Percentiles rank a stretch among this genome's conserved stretches.
Conservation (phyloP, 2,113 vertebrate species). For the Pagrus major region DNA sequence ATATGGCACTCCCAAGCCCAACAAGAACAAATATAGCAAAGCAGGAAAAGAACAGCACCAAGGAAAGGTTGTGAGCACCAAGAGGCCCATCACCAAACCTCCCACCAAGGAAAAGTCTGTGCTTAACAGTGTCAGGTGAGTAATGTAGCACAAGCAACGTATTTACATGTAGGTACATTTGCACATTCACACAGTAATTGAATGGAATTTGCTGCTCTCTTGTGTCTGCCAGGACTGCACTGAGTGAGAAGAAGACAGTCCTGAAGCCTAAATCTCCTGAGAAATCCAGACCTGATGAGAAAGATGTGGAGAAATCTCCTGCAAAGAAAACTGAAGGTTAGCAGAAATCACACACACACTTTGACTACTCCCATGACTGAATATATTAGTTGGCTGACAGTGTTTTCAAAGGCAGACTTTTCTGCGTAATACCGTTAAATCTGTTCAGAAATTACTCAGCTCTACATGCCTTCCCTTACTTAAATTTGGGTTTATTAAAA, state of each 20-base stretch:
- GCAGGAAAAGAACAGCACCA: constrained; percentile 96
- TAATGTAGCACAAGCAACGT: not conserved
- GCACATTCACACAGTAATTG: not conserved
- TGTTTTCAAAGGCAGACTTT: not conserved
- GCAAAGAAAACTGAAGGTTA: constrained; percentile 96
- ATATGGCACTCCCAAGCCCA: constrained; percentile 92
- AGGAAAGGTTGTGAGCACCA: constrained; percentile 96
- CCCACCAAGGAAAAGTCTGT: constrained; percentile 94
- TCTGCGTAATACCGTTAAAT: not conserved
- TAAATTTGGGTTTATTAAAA: not conserved
- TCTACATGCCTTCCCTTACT: not conserved
- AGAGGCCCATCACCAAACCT: constrained; percentile 93
- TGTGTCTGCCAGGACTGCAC: constrained; percentile 87
- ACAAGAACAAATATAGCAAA: constrained; percentile 97
- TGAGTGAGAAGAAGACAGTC: constrained; percentile 96
- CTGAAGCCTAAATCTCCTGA: constrained; percentile 97
- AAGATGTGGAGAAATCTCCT: constrained; percentile 95
- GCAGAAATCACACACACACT: not conserved
- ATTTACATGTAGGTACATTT: not conserved
- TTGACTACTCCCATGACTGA: not conserved
- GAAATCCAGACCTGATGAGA: constrained; percentile 95
- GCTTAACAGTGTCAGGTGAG: constrained; percentile 94
- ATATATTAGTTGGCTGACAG: not conserved
- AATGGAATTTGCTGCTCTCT: not conserved
- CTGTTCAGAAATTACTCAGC: not conserved